A percentile compares a stretch with the other conserved stretches of the same genome.
Evolutionary conservation across 2,888 invertebrate genomes (phyloP).

Genomic region (Stratiomys singularior): DNA sequence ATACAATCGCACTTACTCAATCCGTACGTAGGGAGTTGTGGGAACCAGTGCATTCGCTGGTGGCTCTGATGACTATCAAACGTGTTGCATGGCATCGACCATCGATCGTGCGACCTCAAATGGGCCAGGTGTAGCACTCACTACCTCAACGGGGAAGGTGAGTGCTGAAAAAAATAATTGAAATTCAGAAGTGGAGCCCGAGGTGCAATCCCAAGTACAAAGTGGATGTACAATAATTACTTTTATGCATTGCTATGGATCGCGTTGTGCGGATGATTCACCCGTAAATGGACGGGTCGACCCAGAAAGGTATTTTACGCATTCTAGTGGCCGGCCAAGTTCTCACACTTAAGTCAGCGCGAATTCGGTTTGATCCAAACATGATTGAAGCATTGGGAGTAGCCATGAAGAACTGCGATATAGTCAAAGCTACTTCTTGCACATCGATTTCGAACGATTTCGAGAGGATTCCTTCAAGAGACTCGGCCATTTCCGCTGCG

Average conservation of each 20-base stretch:
- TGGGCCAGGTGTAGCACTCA: conserved; percentile 27
- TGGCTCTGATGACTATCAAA: conserved; percentile 32
- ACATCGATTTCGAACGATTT: too few relatives aligned
- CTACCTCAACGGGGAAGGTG: neutral
- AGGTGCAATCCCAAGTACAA: conserved; percentile 39
- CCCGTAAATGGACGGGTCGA: neutral
- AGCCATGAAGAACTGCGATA: too few relatives aligned
- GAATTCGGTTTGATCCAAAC: neutral
- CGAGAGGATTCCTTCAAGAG: too few relatives aligned
- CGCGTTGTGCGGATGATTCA: neutral
- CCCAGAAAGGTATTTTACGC: conserved; percentile 4
- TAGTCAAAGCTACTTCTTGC: too few relatives aligned
- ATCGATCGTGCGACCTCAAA: conserved; percentile 33
- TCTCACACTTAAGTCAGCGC: neutral
- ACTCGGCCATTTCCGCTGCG: too few relatives aligned
- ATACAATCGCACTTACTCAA: neutral
- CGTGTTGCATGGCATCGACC: conserved; percentile 27
- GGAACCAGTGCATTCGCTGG: conserved; percentile 40
- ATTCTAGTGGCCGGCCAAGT: neutral
- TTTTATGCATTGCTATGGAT: neutral
- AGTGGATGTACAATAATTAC: conserved; percentile 8
- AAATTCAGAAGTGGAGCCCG: conserved; percentile 42
- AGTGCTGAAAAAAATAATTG: conserved; percentile 8
- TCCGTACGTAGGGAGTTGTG: conserved; percentile 11
- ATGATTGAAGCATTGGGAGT: too few relatives aligned